Evolutionary conservation across 2,113 vertebrate species (phyloP), one percentile per base, ranked within the genome.

Genomic region (Mustela nigripes): DNA sequence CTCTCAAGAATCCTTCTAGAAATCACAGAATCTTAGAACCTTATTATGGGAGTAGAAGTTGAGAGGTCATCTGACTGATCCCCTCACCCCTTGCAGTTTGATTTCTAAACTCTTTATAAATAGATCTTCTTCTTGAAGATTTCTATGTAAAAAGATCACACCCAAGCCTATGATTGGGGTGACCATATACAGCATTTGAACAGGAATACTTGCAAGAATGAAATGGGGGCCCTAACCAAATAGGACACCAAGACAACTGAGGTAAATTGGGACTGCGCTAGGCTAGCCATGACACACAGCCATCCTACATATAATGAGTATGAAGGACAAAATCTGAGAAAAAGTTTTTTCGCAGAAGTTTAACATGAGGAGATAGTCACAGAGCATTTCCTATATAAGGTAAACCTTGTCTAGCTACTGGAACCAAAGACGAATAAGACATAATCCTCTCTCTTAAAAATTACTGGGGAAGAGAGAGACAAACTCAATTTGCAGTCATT

Each of bases 41-140:
- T 91, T 45, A 6, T 62, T 56, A 15, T 24, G 42, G 33, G 21
- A 81, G 56, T 60, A 81, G 65, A 78, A 15, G 33, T 48, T 18
- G 9, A 71, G 36, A 84, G 24, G 73, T 73, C 78, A 85, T 31
- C 24, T 60, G 48, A 60, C 73, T 73, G 60, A 39, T 78, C 45
- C 82, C 60, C 76, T 79, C 60, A 50, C 15, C 31, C 22, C 24
- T 39, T 56, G 19, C 39, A 67, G 36, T 62, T 76, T 22, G 16
- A 5, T 80, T 89, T 89, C 60, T 82, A 62, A 86, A 67, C 71
- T 73, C 45, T 78, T 93, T 79, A 31, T 84, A 60, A 80, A 19
- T 24, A 4, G 8, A 80, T 93, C 97, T 91, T 79, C 48, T 92
- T 91, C 80, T 73, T 91, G 42, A 94, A 71, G 31, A 84, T 79